These are phyloP conservation scores for Cardiocondyla obscurior DNA, from an alignment of 1,140 invertebrate genomes.

Conservation along the genomic window DNA sequence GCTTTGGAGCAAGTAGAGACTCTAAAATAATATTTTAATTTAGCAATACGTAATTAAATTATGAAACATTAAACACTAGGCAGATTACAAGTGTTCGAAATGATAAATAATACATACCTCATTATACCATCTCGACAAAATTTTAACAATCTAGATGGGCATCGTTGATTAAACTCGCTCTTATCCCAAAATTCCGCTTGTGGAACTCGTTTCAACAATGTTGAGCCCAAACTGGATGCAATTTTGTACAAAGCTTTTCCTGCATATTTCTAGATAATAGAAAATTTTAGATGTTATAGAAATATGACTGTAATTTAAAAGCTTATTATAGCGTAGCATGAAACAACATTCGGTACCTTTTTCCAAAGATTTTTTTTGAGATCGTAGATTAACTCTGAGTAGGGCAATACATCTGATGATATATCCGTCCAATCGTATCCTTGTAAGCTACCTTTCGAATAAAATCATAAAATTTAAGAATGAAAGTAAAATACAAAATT, in stretches of 20 bases:
- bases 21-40: constrained; percentile 63
- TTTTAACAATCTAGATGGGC: constrained; percentile 83
- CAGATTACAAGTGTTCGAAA: background rate
- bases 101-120: constrained; percentile 67
- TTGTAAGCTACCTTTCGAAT: constrained; percentile 83
- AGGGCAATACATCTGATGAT: constrained; percentile 84
- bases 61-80: background rate
- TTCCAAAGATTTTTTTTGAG: constrained; percentile 85
- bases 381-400: constrained; percentile 85
- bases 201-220: constrained; percentile 82
- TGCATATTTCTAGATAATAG: constrained; percentile 82
- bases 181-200: constrained; percentile 84
- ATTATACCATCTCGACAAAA: constrained; percentile 84
- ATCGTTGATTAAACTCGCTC: constrained; percentile 84
- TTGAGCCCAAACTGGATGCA: constrained; percentile 82
- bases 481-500: background rate
- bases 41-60: background rate
- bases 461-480: background rate
- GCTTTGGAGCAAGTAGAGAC: constrained; percentile 85
- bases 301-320: constrained; percentile 31
- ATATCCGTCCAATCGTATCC: constrained; percentile 86
- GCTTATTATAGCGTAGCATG: background rate
- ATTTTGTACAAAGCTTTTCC: constrained; percentile 83
- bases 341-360: constrained; percentile 81
- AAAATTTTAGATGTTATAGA: constrained; percentile 21